These are phyloP conservation scores for Nymphalis urticae DNA, from an alignment of 2,888 invertebrate genomes.

Conservation along the genomic window DNA sequence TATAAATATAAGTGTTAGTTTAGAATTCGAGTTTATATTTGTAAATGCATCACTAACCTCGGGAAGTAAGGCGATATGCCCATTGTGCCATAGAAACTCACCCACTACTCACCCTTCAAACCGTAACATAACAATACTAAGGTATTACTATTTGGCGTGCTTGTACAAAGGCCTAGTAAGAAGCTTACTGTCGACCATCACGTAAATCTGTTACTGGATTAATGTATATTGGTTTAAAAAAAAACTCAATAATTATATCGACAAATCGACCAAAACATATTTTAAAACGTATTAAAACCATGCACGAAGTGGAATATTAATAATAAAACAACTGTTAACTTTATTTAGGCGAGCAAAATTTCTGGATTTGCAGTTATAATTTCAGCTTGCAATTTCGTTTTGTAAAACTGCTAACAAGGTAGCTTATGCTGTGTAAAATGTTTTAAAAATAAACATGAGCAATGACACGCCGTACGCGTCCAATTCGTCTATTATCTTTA, in stretches of 20 bases:
- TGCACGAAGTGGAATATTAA: constrained; percentile 25
- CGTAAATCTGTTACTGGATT: no score
- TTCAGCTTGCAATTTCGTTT: constrained; percentile 34
- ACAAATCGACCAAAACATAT: constrained; percentile 1
- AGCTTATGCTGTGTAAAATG: constrained; percentile 20
- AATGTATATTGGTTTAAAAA: background rate
- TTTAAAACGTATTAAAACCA: constrained; percentile 20
- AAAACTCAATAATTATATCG: background rate
- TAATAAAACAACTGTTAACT: constrained; percentile 32
- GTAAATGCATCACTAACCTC: no score
- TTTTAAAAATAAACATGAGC: constrained; percentile 23
- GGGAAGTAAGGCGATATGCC: no score
- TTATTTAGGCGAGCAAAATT: constrained; percentile 32
- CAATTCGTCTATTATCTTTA: no score
- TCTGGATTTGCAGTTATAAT: constrained; percentile 30
- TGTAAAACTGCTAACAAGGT: constrained; percentile 35
- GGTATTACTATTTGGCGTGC: no score
- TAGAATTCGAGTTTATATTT: no score
- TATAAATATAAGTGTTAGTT: no score
- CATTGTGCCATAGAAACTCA: no score
- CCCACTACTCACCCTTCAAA: no score
- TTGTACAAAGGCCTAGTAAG: no score
- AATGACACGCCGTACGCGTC: constrained; percentile 1
- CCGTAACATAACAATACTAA: no score
- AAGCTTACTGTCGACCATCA: no score